A percentile compares a stretch with the other conserved stretches of the same genome.
Evolutionary conservation across 2,113 vertebrate genomes (phyloP).

Genomic region (Poicephalus gulielmi): DNA sequence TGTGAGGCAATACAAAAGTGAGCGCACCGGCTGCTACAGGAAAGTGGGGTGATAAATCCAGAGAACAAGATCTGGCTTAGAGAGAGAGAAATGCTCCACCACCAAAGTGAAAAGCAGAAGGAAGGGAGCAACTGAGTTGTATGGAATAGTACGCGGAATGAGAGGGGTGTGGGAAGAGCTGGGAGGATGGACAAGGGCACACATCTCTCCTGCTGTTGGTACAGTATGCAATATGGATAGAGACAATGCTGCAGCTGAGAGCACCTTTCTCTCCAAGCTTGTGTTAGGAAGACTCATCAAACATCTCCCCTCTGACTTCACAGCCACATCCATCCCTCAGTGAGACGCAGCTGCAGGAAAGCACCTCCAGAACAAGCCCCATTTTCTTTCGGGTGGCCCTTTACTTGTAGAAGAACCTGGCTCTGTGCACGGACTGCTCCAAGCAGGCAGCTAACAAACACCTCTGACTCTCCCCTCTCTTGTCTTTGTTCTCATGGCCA

Average conservation of each 20-base stretch:
- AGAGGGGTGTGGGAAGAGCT: background rate
- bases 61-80: background rate
- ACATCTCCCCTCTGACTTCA: background rate
- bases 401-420: background rate
- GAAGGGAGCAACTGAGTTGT: background rate
- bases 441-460: background rate
- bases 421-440: background rate
- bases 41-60: background rate
- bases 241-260: background rate
- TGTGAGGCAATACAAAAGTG: fast-evolving
- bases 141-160: background rate
- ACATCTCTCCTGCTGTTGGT: background rate
- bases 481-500: background rate
- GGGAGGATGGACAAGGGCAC: background rate
- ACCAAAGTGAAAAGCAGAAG: background rate
- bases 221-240: background rate
- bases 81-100: background rate
- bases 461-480: background rate
- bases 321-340: fast-evolving
- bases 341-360: background rate
- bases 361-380: background rate
- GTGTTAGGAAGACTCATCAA: background rate
- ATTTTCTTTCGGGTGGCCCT: background rate
- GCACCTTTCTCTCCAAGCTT: background rate
- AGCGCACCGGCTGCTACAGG: background rate